A percentile compares a stretch with the other conserved stretches of the same genome.
These are phyloP conservation scores for Boleophthalmus pectinirostris DNA, from an alignment of 2,113 vertebrate genomes.

Conservation along the genomic window DNA sequence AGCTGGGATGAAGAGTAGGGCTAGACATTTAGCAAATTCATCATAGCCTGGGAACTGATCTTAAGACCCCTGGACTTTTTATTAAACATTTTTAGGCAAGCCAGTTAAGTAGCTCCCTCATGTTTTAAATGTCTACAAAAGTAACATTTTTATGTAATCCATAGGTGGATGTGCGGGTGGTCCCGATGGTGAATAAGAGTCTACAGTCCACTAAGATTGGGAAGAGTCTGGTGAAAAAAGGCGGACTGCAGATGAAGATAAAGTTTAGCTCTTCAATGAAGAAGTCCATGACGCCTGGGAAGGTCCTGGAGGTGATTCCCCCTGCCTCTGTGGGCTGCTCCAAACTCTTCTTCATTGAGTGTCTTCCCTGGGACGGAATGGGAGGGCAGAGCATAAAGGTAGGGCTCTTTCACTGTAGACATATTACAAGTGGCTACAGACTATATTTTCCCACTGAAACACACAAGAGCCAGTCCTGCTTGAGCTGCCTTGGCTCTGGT, in stretches of 20 bases:
- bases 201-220: conserved; percentile 54
- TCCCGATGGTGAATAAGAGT: conserved; percentile 49
- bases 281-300: conserved; percentile 32
- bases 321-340: conserved; percentile 47
- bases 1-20: no score
- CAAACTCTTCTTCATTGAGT: conserved; percentile 68
- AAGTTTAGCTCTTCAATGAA: conserved; percentile 28
- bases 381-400: conserved; percentile 39
- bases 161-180: conserved; percentile 67
- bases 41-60: no score
- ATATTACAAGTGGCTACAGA: no score
- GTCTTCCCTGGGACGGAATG: conserved; percentile 55
- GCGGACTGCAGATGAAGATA: conserved; percentile 35
- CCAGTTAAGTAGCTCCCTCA: neutral
- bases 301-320: conserved; percentile 54
- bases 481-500: no score
- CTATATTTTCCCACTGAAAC: no score
- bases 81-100: no score
- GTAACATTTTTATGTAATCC: neutral
- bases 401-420: neutral
- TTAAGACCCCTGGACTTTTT: no score
- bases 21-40: no score
- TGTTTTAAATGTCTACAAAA: neutral
- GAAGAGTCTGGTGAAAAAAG: conserved; percentile 43
- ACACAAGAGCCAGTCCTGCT: no score